These are phyloP conservation scores for Rhadinocentrus ornatus DNA, from an alignment of 2,797 vertebrate genomes.

Conservation along the genomic window DNA sequence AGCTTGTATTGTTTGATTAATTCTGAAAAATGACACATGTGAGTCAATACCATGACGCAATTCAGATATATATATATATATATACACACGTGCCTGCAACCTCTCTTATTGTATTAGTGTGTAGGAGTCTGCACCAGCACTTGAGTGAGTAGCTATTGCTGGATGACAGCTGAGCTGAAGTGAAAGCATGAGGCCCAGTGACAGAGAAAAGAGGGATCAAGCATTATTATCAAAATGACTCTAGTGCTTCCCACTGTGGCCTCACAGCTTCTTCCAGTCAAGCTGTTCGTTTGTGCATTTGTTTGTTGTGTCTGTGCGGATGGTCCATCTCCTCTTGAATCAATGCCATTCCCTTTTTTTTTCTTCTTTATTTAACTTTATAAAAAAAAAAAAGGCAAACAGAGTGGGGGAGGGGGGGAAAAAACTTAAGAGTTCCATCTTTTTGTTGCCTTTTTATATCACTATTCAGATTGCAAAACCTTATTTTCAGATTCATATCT, in stretches of 20 bases:
- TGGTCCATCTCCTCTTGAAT: constrained; percentile 54
- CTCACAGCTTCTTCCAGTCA: constrained; percentile 69
- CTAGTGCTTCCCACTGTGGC: constrained; percentile 54
- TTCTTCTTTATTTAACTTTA: constrained; percentile 36
- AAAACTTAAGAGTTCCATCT: constrained; percentile 22
- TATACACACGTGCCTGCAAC: neutral
- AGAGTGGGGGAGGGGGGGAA: constrained; percentile 3
- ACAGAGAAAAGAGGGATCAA: constrained; percentile 66
- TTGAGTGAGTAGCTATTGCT: constrained; percentile 41
- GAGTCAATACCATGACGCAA: constrained; percentile 11
- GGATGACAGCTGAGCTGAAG: constrained; percentile 65
- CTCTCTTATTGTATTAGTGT: neutral
- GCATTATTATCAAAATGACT: constrained; percentile 71
- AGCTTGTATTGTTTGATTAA: constrained; percentile 30
- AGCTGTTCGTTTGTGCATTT: constrained; percentile 63
- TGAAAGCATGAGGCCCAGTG: constrained; percentile 61
- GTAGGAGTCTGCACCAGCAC: constrained; percentile 13
- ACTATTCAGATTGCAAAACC: constrained; percentile 15
- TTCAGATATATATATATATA: constrained; percentile 14
- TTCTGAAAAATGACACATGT: constrained; percentile 29
- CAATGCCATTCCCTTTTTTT: constrained; percentile 53
- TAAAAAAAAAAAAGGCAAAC: constrained; percentile 16
- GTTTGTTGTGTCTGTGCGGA: constrained; percentile 63
- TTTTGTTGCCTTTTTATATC: constrained; percentile 24
- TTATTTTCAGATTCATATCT: constrained; percentile 21